Evolutionary conservation across 1,140 invertebrate genomes (phyloP).

Genomic region (Anthonomus grandis): DNA sequence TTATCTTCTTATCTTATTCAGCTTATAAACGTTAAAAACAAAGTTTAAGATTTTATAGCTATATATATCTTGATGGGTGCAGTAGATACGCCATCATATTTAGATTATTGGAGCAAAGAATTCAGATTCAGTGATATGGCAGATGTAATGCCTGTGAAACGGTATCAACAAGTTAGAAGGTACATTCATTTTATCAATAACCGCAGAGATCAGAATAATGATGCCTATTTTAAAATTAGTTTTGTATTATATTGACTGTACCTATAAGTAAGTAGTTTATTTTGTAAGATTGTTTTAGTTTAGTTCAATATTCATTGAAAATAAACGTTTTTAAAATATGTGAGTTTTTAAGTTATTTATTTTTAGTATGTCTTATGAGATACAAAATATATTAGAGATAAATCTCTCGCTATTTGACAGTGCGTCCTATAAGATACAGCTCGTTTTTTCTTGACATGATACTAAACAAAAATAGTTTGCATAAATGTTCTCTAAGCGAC

Average conservation of each 20-base stretch:
- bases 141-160: slow-evolving; percentile 22
- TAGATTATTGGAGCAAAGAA: slow-evolving; percentile 12
- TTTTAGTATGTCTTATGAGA: not conserved
- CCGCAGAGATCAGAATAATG: slow-evolving; percentile 9
- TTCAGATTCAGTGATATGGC: slow-evolving; percentile 9
- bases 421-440: not conserved
- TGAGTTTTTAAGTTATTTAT: not conserved
- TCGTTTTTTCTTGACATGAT: not conserved
- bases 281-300: too few species aligned
- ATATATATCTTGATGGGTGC: slow-evolving; percentile 5
- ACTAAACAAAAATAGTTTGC: not conserved
- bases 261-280: too few species aligned
- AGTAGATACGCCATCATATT: not conserved
- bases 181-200: slow-evolving; percentile 20
- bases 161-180: slow-evolving; percentile 20
- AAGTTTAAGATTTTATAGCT: slow-evolving; percentile 11
- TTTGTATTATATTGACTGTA: too few species aligned
- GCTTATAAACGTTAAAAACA: slow-evolving; percentile 1
- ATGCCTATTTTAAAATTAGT: slow-evolving; percentile 36
- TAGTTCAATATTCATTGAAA: too few species aligned
- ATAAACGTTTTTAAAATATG: not conserved
- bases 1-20: not conserved
- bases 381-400: not conserved
- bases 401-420: not conserved
- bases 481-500: not conserved